Evolutionary conservation across 1,140 invertebrate species (phyloP).

Genomic region (Globodera rostochiensis): DNA sequence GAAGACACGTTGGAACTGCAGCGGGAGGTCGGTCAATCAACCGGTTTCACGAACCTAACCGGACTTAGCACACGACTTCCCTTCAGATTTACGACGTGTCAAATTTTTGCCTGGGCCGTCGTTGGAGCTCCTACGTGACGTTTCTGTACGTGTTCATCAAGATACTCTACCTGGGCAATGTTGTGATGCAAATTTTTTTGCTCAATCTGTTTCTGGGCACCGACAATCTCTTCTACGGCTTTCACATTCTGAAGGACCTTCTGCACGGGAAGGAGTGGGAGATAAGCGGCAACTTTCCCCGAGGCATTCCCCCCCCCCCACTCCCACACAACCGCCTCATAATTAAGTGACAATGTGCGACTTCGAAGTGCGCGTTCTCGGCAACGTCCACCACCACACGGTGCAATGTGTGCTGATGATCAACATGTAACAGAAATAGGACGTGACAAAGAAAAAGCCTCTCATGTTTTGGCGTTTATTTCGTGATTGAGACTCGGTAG

Average conservation of each 20-base stretch:
- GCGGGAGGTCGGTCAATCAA: conserved; percentile 52
- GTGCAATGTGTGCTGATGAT: conserved; percentile 69
- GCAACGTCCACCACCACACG: conserved; percentile 67
- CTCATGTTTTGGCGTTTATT: no score
- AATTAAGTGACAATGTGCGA: conserved; percentile 69
- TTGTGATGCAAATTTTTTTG: conserved; percentile 70
- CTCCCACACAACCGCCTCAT: background rate
- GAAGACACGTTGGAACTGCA: conserved; percentile 65
- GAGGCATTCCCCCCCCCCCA: conserved; percentile 37
- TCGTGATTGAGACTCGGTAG: no score
- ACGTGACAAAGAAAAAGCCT: background rate
- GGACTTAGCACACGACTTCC: no score
- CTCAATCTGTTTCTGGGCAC: conserved; percentile 68
- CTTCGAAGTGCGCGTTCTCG: conserved; percentile 68
- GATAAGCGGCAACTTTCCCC: conserved; percentile 67
- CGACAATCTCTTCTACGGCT: conserved; percentile 69
- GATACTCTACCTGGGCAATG: conserved; percentile 69
- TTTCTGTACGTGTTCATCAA: conserved; percentile 69
- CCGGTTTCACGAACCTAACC: background rate
- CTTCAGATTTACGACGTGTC: conserved; percentile 65
- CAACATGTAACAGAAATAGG: conserved; percentile 63
- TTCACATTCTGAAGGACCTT: conserved; percentile 69
- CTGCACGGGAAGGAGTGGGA: conserved; percentile 68
- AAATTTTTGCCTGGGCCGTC: conserved; percentile 65
- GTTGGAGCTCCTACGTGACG: conserved; percentile 70